Base-by-base conservation (phyloP, 2,797 vertebrate genomes). In the Distichodus sexfasciatus region DNA sequence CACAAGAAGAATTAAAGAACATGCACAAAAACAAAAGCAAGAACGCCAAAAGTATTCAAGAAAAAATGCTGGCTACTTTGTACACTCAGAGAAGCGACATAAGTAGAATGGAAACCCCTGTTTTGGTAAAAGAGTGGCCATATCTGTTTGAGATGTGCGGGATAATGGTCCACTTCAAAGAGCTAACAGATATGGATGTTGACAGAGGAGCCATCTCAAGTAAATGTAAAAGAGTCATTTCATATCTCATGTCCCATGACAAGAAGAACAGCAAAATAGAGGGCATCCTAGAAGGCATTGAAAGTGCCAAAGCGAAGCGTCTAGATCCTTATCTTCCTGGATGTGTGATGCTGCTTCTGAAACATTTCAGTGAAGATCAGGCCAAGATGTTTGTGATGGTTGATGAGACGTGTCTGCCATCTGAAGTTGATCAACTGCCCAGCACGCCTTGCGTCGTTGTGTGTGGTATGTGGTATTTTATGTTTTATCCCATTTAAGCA, bases 1-100 rank as follows among this genome's bases (percentile, higher is more conserved):
- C 21, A 64, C 44, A 76, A 63, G 57, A 73, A 44, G 41, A 79
- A 26, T 58, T 73, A 26, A 75, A 72, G 54, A 62, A 64, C 4
- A 68, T 69, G 38, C n/a, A 63, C 19, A 61, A 21, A 48, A 41
- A 65, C 10, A 65, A 10, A 75, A 10, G 38, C 46, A 43, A 38
- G 2, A 28, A 70, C 46, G 6, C 31, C 21, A 38, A 63, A 53
- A n/a, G 15, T 31, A 76, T 76, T 41, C 15, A 50, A 28, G 46
- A 46, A 1, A 59, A 23, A 36, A 71, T 74, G 71, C 7, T 19
- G 12, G 36, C 15, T 10, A 71, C 60, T 9, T 79, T 62, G 44
- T 67, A 12, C 38, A 66, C 66, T 53, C 66, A 70, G 36, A 63
- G 66, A 64, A 64, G 33, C 6, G 15, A 63, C 43, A 72, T 79